A percentile compares a stretch with the other conserved stretches of the same genome.
Conservation (phyloP, 2,797 vertebrate species). For the Liparis tanakae region DNA sequence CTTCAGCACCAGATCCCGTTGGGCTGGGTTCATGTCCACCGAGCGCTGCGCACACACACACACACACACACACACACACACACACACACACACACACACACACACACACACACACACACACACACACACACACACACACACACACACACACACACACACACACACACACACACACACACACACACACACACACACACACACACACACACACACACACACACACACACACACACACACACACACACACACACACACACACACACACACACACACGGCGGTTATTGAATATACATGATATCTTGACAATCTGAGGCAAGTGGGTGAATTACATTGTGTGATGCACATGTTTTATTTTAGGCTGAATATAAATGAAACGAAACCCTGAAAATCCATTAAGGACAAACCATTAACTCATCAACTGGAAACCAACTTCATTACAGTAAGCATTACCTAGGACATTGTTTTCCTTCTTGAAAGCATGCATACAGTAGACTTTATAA, state of each 20-base stretch:
- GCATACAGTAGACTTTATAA: not conserved
- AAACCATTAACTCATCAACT: not conserved
- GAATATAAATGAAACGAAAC: not conserved
- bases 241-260: conserved; percentile 14
- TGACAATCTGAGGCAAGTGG: not conserved
- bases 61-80: conserved; percentile 9
- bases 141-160: conserved; percentile 9
- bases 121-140: conserved; percentile 22
- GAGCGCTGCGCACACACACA: conserved; percentile 85
- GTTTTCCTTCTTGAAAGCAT: not conserved
- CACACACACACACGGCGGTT: conserved; percentile 13
- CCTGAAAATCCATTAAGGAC: no score
- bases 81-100: conserved; percentile 14
- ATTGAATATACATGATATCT: not conserved
- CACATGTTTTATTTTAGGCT: not conserved
- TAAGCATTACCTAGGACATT: not conserved
- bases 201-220: conserved; percentile 22
- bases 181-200: conserved; percentile 20
- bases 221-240: conserved; percentile 9
- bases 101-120: conserved; percentile 20
- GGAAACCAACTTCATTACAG: not conserved
- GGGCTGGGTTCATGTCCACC: conserved; percentile 93
- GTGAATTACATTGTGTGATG: not conserved
- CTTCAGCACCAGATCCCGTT: conserved; percentile 95
- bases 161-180: conserved; percentile 14